These are phyloP conservation scores for Karalla daura DNA, from an alignment of 2,797 vertebrate species.

Conservation along the genomic window DNA sequence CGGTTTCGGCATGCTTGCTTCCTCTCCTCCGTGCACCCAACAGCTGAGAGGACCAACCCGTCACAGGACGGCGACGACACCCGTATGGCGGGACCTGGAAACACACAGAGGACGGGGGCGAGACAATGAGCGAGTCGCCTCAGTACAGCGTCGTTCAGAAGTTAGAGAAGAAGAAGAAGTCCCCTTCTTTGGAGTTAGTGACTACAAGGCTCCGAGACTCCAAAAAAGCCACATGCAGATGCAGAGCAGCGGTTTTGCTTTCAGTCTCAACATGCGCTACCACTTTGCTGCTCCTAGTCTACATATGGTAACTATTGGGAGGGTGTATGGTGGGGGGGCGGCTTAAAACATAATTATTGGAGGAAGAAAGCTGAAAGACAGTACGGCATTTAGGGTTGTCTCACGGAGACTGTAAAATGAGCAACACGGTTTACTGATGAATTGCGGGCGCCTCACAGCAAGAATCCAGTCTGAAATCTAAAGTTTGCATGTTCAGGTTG, in stretches of 20 bases:
- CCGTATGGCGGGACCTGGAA: constrained; percentile 63
- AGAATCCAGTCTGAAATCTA: too few relatives aligned
- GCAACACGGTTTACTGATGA: too few relatives aligned
- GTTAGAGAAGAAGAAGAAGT: not conserved
- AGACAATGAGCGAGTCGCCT: not conserved
- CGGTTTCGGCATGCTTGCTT: constrained; percentile 92
- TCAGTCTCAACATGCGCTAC: constrained; percentile 1
- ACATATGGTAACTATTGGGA: constrained; percentile 29
- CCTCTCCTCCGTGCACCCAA: constrained; percentile 75
- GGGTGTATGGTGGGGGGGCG: not conserved
- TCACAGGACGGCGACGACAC: constrained; percentile 56
- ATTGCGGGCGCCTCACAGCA: too few relatives aligned
- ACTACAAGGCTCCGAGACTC: constrained; percentile 2
- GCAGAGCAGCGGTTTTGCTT: constrained; percentile 13
- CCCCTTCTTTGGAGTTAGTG: constrained; percentile 6
- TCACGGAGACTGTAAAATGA: not conserved
- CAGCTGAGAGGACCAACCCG: constrained; percentile 61
- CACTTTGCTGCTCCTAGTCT: constrained; percentile 10
- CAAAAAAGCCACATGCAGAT: not conserved
- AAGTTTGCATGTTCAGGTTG: too few relatives aligned
- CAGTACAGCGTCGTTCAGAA: not conserved
- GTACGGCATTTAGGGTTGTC: not conserved
- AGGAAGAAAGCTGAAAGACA: not conserved
- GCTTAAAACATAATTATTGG: constrained; percentile 2
- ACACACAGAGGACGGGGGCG: not conserved